Evolutionary conservation across 2,113 vertebrate genomes (phyloP), one percentile per base, ranked within the genome.

Genomic region (Crotalus horridus): DNA sequence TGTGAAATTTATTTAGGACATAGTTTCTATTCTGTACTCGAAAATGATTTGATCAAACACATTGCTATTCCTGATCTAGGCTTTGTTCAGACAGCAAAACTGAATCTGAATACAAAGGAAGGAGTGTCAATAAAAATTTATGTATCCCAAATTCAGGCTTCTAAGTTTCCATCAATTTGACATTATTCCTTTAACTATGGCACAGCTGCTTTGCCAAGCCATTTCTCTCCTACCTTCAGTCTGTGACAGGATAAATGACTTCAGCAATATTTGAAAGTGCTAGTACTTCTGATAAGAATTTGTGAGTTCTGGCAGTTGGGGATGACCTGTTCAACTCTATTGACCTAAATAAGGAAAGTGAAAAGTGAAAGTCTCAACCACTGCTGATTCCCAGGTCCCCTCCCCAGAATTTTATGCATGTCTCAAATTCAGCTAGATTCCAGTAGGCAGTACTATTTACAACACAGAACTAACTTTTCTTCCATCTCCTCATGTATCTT

Each of bases 301-400:
- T 95, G 95, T 94, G 90, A 88, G 61, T 59, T 53, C 87, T 95
- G 94, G 93, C 92, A 96, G 93, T 69, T 96, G 4, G 92, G 92
- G 93, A 94, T 90, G 86, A 95, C 94, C 94, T 39, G 48, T 46
- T 95, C 95, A 94, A 95, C 86, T 92, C 91, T 69, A 92, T n/a
- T 7, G 10, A 93, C 88, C 92, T 94, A 92, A 94, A 33, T 69
- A 96, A 94, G 56, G 0, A 94, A 24, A n/a, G 95, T 26, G 94
- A 95, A 94, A 93, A 46, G 48, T 90, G 64, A 69, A 69, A 69
- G 64, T 94, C 88, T 95, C 55, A 87, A 85, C 86, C 94, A 92
- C 48, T 90, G 61, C 91, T 74, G 48, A 87, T 48, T 54, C 48
- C 81, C 54, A 24, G 12, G 46, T 12, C 29, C 55, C 43, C 85